These are phyloP conservation scores for Suricata suricatta DNA, from an alignment of 2,113 vertebrate species.

Conservation along the genomic window DNA sequence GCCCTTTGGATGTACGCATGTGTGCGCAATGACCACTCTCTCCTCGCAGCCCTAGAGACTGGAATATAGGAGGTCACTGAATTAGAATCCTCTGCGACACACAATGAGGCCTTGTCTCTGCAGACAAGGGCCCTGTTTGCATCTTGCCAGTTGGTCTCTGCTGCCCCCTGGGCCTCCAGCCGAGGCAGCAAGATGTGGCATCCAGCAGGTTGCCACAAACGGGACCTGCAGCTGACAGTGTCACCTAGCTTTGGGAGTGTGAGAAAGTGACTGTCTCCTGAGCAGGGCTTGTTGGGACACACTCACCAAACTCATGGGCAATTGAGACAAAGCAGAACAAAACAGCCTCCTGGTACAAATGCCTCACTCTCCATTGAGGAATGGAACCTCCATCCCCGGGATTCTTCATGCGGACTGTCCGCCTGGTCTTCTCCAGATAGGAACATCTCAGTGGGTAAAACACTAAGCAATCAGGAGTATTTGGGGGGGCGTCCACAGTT, in stretches of 20 bases:
- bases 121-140: neutral
- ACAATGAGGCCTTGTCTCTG: neutral
- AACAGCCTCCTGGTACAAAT: neutral
- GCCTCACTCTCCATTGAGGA: neutral
- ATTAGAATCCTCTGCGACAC: too few relatives aligned
- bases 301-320: neutral
- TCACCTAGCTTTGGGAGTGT: neutral
- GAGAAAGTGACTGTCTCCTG: neutral
- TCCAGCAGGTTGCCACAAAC: fast-evolving
- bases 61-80: neutral
- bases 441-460: neutral
- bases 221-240: too few relatives aligned
- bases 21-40: fast-evolving
- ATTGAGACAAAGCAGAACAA: neutral
- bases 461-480: too few relatives aligned
- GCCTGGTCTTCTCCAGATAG: neutral
- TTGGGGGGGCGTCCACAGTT: neutral
- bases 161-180: neutral
- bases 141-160: neutral
- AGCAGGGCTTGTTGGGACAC: neutral
- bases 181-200: neutral
- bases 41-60: fast-evolving
- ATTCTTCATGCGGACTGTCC: fast-evolving
- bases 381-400: neutral
- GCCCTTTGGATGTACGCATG: fast-evolving